Evolutionary conservation across 2,888 invertebrate species (phyloP).

Genomic region (Rhodophaea formosa): DNA sequence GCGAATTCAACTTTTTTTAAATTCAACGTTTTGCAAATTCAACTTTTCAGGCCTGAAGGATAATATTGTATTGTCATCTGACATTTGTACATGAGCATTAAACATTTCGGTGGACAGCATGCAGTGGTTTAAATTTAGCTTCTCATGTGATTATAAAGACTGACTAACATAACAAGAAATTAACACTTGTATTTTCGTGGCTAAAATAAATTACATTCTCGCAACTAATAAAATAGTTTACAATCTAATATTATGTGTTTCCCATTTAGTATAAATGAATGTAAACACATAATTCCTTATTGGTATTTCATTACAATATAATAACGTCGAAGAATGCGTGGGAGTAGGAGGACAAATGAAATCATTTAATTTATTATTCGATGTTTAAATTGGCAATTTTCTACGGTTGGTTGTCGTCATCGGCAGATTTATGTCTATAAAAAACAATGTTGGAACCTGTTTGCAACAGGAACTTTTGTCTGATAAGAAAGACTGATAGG

Average conservation of each 20-base stretch:
- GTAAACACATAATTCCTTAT: slow-evolving; percentile 42
- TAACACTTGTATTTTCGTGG: too few relatives aligned
- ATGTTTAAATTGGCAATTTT: slow-evolving; percentile 65
- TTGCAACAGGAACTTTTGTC: slow-evolving; percentile 24
- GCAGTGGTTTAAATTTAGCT: too few relatives aligned
- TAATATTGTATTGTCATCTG: too few relatives aligned
- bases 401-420: slow-evolving; percentile 42
- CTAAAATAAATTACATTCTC: neutral
- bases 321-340: slow-evolving; percentile 45
- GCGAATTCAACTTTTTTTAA: too few relatives aligned
- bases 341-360: slow-evolving; percentile 51
- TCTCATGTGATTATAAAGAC: too few relatives aligned
- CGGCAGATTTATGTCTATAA: slow-evolving; percentile 46
- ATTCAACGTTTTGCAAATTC: too few relatives aligned
- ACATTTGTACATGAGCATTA: too few relatives aligned
- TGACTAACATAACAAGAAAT: too few relatives aligned
- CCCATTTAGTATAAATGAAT: slow-evolving; percentile 29
- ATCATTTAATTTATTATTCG: slow-evolving; percentile 60
- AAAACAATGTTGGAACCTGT: slow-evolving; percentile 26
- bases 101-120: too few relatives aligned
- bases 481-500: slow-evolving; percentile 27
- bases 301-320: slow-evolving; percentile 46
- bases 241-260: slow-evolving; percentile 11
- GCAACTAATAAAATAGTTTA: neutral
- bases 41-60: too few relatives aligned